Conservation (phyloP, 2,797 vertebrate species). For the Sebastes taczanowskii region DNA sequence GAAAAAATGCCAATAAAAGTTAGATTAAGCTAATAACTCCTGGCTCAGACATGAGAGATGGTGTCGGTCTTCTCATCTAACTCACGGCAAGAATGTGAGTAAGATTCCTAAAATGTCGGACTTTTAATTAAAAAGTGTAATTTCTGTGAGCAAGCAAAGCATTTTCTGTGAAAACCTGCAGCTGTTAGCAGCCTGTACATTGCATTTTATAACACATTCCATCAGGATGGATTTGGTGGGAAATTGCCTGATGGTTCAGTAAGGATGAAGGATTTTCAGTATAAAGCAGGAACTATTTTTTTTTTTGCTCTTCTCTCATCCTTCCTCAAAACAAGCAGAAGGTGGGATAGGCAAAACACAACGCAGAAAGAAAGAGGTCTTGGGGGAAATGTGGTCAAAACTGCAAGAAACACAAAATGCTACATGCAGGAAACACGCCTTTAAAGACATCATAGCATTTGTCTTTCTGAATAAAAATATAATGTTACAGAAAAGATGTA, state of each 20-base stretch:
- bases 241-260: background rate
- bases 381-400: background rate
- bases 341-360: background rate
- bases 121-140: background rate
- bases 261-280: background rate
- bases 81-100: accelerated
- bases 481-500: background rate
- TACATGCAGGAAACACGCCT: background rate
- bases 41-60: background rate
- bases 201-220: background rate
- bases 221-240: background rate
- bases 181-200: background rate
- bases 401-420: background rate
- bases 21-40: background rate
- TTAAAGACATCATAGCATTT: background rate
- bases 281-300: background rate
- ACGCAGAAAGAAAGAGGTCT: background rate
- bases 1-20: background rate
- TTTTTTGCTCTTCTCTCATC: background rate
- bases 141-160: background rate
- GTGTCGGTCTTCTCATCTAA: background rate
- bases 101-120: background rate
- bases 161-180: background rate
- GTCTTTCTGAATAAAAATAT: background rate
- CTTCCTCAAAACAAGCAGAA: background rate